Conservation (phyloP, 2,113 vertebrate genomes). For the Engraulis encrasicolus region DNA sequence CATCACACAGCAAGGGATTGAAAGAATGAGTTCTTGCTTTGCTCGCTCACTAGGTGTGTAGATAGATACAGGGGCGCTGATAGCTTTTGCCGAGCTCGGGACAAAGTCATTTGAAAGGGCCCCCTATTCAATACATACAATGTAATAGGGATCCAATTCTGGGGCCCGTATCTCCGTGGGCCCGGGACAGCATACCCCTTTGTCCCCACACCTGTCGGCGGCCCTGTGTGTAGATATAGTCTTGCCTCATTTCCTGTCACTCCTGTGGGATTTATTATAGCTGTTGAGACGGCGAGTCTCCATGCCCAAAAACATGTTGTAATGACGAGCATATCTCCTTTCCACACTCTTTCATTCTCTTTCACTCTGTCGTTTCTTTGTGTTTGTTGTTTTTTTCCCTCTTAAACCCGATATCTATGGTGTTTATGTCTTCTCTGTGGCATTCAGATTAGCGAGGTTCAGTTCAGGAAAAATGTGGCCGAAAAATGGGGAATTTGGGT, state of each 20-base stretch:
- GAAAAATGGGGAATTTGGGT: too few species aligned
- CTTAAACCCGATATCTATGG: too few species aligned
- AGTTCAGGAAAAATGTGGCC: too few species aligned
- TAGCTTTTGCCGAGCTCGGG: too few species aligned
- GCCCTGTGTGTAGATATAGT: neutral
- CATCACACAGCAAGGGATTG: neutral
- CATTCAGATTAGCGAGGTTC: too few species aligned
- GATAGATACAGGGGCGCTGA: too few species aligned
- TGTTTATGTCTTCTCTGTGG: slow-evolving; percentile 6
- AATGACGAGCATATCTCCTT: slow-evolving; percentile 24
- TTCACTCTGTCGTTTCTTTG: neutral
- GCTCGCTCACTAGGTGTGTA: neutral
- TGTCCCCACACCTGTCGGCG: too few species aligned
- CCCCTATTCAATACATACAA: too few species aligned
- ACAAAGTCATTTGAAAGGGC: too few species aligned
- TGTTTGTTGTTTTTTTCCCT: neutral
- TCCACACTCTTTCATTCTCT: slow-evolving; percentile 22
- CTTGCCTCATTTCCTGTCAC: slow-evolving; percentile 15
- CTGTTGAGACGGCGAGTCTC: neutral
- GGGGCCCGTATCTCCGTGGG: too few species aligned
- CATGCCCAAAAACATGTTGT: slow-evolving; percentile 7
- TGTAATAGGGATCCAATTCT: too few species aligned
- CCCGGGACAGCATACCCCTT: too few species aligned
- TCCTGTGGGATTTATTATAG: slow-evolving; percentile 15
- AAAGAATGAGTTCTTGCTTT: neutral